phyloP scores from a whole-genome alignment of 2,888 invertebrate species.

The Steinernema hermaphroditum region DNA sequence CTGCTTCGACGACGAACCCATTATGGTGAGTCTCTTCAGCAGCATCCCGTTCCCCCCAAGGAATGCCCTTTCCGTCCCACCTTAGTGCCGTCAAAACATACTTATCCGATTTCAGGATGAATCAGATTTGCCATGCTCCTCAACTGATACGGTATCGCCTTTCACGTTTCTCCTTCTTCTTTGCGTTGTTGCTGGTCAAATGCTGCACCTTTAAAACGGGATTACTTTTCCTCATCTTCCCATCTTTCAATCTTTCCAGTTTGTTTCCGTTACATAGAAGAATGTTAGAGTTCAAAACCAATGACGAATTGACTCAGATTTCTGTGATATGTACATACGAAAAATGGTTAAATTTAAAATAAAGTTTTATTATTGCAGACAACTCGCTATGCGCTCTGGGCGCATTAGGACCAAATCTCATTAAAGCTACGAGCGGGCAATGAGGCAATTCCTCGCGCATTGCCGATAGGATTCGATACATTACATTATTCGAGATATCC shows the following conservation, averaged over 20 bases:
- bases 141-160: conserved; percentile 14
- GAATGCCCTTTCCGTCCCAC: too few relatives aligned
- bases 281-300: not conserved
- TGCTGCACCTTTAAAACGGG: conserved; percentile 20
- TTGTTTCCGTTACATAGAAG: conserved; percentile 1
- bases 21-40: not conserved
- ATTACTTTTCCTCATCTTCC: not conserved
- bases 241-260: not conserved
- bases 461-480: conserved; percentile 20
- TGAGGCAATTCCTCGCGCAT: conserved; percentile 26
- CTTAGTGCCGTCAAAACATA: conserved; percentile 23
- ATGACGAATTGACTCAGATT: not conserved
- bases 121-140: conserved; percentile 36
- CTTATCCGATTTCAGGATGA: conserved; percentile 36
- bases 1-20: conserved; percentile 3
- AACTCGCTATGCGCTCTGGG: not conserved
- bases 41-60: not conserved
- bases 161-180: conserved; percentile 10
- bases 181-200: conserved; percentile 10
- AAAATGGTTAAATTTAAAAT: conserved; percentile 8
- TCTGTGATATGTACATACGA: conserved; percentile 27
- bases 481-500: conserved; percentile 17
- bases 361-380: conserved; percentile 23
- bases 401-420: conserved; percentile 27
- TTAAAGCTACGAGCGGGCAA: conserved; percentile 19